Percentiles rank a stretch among this genome's conserved stretches.
Evolutionary conservation across 1,140 invertebrate species (phyloP).

Genomic region (Drosophila suzukii): DNA sequence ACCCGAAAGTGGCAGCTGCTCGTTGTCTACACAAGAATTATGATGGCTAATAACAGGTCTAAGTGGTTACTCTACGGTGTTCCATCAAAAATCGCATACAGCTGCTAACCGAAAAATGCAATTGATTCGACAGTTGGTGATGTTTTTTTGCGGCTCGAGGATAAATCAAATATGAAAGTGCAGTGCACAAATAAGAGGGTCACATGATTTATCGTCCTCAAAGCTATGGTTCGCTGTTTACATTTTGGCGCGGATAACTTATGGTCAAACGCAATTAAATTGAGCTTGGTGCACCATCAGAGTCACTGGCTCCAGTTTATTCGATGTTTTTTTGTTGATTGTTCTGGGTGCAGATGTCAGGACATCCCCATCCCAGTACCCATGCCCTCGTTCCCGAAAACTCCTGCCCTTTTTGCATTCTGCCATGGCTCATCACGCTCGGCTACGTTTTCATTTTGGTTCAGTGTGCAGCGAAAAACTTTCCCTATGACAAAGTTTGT

Average conservation of each 20-base stretch:
- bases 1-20: slow-evolving; percentile 58
- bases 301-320: slow-evolving; percentile 30
- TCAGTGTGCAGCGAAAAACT: slow-evolving; percentile 57
- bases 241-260: slow-evolving; percentile 51
- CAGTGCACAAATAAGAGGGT: slow-evolving; percentile 20
- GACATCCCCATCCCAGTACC: slow-evolving; percentile 16
- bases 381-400: not conserved
- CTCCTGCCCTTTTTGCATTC: slow-evolving; percentile 1
- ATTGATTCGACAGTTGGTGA: slow-evolving; percentile 44
- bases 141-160: slow-evolving; percentile 23
- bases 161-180: slow-evolving; percentile 42
- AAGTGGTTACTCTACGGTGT: slow-evolving; percentile 47
- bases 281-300: slow-evolving; percentile 34
- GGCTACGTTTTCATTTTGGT: slow-evolving; percentile 58
- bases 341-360: slow-evolving; percentile 40
- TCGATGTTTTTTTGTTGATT: slow-evolving; percentile 36
- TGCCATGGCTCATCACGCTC: slow-evolving; percentile 39
- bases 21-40: slow-evolving; percentile 50
- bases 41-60: slow-evolving; percentile 57
- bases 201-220: slow-evolving; percentile 36
- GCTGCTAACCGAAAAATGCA: slow-evolving; percentile 54
- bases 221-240: slow-evolving; percentile 28
- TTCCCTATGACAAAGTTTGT: slow-evolving; percentile 62
- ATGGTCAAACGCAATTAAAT: slow-evolving; percentile 67
- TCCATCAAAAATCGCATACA: slow-evolving; percentile 51